Base-by-base conservation (phyloP, 2,113 vertebrate species). In the Etheostoma cragini region DNA sequence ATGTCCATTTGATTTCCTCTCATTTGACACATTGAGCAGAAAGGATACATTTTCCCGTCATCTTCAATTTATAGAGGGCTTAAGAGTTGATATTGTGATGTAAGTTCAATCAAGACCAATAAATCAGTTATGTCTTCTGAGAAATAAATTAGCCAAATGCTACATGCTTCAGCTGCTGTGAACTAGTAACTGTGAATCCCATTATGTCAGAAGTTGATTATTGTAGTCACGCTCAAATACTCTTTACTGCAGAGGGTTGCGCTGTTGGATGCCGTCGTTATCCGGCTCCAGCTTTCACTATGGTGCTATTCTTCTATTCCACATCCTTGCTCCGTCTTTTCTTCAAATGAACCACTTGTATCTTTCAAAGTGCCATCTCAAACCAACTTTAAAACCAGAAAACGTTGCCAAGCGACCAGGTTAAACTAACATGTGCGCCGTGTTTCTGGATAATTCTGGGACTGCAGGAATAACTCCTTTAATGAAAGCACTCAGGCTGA, bases 401-500 rank as follows among this genome's bases (percentile, higher is more conserved):
- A 65, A 61, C 0, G 78, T 92, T 87, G 61, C 87, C 82, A 82
- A 66, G 88, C 75, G 84, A 92, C 88, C 76, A 82, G 84, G 89
- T 92, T 82, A 88, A 76, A 89, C 80, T 80, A 75, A 80, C 81
- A 80, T 58, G 71, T 26, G 63, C 8, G 3, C 35, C 15, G 0
- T 24, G 19, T 86, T 52, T 73, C 72, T 70, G 64, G 10, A 71
- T 84, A 70, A 78, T 82, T 88, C 58, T 68, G 54, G 63, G 56
- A 49, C 22, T 52, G 63, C 71, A 81, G 45, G 81, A 84, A 84
- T 82, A 57, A 87, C 78, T 71, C 72, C 78, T 80, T 81, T 88
- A 87, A 89, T 89, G 85, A 86, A 75, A 89, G 72, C 89, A 87
- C 90, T 93, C 76, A 50, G 86, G 72, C 84, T 88, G 81, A 94